Evolutionary conservation across 92 coral and sea anemone species (phyloP).

Genomic region (Phenganax marumi): DNA sequence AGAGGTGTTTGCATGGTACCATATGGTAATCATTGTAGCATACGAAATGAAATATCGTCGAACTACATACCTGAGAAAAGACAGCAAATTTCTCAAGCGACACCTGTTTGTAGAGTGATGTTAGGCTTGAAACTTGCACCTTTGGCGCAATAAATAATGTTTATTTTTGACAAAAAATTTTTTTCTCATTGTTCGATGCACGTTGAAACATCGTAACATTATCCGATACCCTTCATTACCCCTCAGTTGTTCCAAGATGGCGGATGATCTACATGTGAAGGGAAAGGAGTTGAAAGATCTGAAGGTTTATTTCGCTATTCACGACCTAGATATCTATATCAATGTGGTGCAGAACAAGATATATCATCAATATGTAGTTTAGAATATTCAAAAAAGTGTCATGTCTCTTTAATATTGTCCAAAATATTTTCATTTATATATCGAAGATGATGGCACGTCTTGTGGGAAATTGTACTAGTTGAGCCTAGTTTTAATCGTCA

Average conservation of each 20-base stretch:
- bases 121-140: no score
- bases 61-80: no score
- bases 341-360: neutral
- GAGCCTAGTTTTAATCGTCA: no score
- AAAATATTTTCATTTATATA: no score
- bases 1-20: neutral
- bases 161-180: neutral
- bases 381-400: no score
- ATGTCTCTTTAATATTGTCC: no score
- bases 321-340: neutral
- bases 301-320: slow-evolving; percentile 18
- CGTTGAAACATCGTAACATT: neutral
- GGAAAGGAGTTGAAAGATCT: slow-evolving; percentile 42
- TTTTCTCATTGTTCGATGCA: neutral
- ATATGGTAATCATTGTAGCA: neutral
- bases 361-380: neutral
- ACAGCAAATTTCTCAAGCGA: no score
- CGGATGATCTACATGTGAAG: slow-evolving; percentile 68
- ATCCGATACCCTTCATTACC: neutral
- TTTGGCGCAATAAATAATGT: no score
- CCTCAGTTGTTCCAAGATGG: slow-evolving; percentile 65
- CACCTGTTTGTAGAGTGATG: no score
- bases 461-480: no score
- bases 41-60: no score
- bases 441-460: no score